phyloP scores from a whole-genome alignment of 2,797 vertebrate species.

The Morus bassanus region DNA sequence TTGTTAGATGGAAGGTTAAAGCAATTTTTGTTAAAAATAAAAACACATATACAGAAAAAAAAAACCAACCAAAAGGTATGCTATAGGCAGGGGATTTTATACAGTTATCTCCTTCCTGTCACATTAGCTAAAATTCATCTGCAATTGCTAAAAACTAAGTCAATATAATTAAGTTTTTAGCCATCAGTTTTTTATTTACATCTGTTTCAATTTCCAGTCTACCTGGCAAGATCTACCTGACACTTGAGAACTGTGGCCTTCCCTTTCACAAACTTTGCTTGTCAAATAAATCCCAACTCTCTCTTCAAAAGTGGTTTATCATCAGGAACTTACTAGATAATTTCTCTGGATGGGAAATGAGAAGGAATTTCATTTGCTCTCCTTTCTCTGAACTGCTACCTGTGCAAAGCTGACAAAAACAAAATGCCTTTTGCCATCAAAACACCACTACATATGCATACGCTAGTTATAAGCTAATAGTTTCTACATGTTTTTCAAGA shows the following conservation, averaged over 20 bases:
- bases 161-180: slow-evolving; percentile 1
- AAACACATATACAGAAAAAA: neutral
- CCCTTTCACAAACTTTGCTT: neutral
- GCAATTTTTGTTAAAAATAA: neutral
- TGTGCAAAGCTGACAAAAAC: neutral
- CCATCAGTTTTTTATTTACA: neutral
- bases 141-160: neutral
- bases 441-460: neutral
- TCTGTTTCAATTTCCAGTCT: neutral
- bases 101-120: neutral
- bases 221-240: neutral
- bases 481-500: neutral
- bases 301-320: neutral
- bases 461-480: neutral
- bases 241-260: neutral
- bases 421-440: neutral
- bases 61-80: neutral
- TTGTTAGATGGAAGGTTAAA: neutral
- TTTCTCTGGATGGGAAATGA: neutral
- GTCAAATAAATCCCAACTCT: neutral
- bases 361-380: neutral
- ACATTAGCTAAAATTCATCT: neutral
- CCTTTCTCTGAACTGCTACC: neutral
- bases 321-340: neutral
- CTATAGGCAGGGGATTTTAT: neutral